Evolutionary conservation across 2,888 invertebrate species (phyloP), one percentile per base, ranked within the genome.

Genomic region (Steinernema carpocapsae): DNA sequence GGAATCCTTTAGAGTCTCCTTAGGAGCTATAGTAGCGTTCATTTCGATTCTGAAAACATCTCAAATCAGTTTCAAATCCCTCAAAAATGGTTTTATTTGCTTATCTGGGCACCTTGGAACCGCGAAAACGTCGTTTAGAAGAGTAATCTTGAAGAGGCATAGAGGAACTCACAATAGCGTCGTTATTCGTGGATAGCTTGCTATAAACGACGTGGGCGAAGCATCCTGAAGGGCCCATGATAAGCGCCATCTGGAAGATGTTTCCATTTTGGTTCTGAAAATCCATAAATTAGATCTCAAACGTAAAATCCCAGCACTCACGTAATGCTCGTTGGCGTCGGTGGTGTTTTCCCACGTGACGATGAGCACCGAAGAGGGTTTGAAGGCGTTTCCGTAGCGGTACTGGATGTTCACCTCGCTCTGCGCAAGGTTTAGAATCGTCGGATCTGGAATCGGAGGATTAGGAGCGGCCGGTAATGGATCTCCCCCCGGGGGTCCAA

Each of bases 391-490:
- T 7, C 85, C 86, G 74, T 87, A 86, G 29, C 85, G 76, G 72
- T 87, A 87, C 73, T 87, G 87, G 48, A 88, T 88, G 74, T 87
- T 86, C 51, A 87, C 87, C 72, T 87, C 87, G 76, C 81, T 86
- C 56, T 84, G 83, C 1, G 85, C 85, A 72, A 87, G 64, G 52
- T 80, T 82, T 46, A 87, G 75, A 19, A 85, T 79, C 29, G 82
- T 81, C 6, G 79, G 76, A 70, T 87, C 87, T 87, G 74, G 71
- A 78, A 75, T 14, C n/a, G 1, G 52, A 52, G 10, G 22, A 17
- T 17, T 17, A 52, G 17, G 7, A 7, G 7, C 43, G n/a, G n/a
- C n/a, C n/a, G n/a, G n/a, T n/a, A n/a, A n/a, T n/a, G n/a, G n/a
- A n/a, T n/a, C n/a, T n/a, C n/a, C n/a, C n/a, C n/a, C n/a, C n/a